Conservation (phyloP, 2,113 vertebrate genomes). For the Scartelaos histophorus region DNA sequence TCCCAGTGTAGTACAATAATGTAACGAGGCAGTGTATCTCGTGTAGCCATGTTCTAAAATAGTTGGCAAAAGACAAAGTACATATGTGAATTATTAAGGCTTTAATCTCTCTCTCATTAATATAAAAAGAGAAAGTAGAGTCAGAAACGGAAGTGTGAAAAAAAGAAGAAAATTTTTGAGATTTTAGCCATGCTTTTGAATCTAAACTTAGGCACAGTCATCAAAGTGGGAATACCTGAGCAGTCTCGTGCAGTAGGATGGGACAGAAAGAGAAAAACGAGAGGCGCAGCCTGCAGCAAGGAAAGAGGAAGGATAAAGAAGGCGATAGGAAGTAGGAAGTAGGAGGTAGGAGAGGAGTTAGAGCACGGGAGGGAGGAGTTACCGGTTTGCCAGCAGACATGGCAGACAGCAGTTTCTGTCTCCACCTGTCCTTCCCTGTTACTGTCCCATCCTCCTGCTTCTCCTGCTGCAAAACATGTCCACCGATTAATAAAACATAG, state of each 20-base stretch:
- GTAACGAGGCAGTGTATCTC: neutral
- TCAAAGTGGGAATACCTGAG: conserved; percentile 44
- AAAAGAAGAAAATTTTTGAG: neutral
- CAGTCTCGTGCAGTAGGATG: conserved; percentile 37
- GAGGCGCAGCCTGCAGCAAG: conserved; percentile 49
- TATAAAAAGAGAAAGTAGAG: conserved; percentile 1
- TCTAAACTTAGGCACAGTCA: neutral
- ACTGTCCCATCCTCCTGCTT: conserved; percentile 75
- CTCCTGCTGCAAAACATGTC: conserved; percentile 75
- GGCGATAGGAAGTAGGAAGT: conserved; percentile 1
- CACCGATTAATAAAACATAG: conserved; percentile 35
- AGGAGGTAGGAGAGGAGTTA: neutral
- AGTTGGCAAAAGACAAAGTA: conserved; percentile 10
- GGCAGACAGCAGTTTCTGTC: conserved; percentile 77
- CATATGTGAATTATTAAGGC: conserved; percentile 4
- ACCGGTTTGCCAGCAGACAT: conserved; percentile 76
- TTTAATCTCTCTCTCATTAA: conserved; percentile 10
- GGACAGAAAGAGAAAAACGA: conserved; percentile 65
- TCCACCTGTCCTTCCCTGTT: conserved; percentile 82
- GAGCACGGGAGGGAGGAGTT: conserved; percentile 24
- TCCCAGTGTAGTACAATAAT: neutral
- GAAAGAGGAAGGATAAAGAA: conserved; percentile 1
- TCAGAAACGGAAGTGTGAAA: neutral
- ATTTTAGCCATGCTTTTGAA: neutral
- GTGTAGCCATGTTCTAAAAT: neutral